Conservation (phyloP, 1,140 invertebrate genomes). For the Solenopsis fugax region DNA sequence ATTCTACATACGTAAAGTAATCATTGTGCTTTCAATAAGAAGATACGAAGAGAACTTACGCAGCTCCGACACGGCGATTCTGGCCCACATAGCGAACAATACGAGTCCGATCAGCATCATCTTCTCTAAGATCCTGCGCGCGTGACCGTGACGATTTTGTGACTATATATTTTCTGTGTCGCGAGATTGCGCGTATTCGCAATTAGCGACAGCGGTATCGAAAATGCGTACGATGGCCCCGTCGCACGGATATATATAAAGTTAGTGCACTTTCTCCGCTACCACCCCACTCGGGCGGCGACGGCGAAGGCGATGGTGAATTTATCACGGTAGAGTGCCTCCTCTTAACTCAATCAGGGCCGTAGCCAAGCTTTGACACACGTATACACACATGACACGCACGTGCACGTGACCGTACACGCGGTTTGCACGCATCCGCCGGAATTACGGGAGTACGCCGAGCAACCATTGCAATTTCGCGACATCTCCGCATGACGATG, state of each 20-base stretch:
- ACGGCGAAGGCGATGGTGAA: constrained; percentile 75
- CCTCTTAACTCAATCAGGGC: constrained; percentile 85
- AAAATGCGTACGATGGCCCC: constrained; percentile 83
- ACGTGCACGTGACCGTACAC: not conserved
- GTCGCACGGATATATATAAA: constrained; percentile 83
- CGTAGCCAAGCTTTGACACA: constrained; percentile 64
- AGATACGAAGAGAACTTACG: constrained; percentile 72
- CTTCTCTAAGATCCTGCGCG: constrained; percentile 4
- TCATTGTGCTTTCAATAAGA: not conserved
- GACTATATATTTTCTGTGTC: not conserved
- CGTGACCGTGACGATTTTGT: not conserved
- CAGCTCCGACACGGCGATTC: constrained; percentile 67
- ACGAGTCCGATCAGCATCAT: constrained; percentile 68
- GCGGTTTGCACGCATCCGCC: not conserved
- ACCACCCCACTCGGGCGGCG: constrained; percentile 68
- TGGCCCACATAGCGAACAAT: constrained; percentile 63
- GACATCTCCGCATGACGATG: not conserved
- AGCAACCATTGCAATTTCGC: not conserved
- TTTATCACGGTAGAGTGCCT: constrained; percentile 85
- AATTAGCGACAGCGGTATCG: constrained; percentile 80
- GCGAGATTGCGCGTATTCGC: constrained; percentile 62
- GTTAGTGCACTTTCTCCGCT: constrained; percentile 85
- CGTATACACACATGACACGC: not conserved
- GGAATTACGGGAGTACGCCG: not conserved
- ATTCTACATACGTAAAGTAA: not conserved